Base-by-base conservation (phyloP, 2,797 vertebrate species). In the Spondyliosoma cantharus region DNA sequence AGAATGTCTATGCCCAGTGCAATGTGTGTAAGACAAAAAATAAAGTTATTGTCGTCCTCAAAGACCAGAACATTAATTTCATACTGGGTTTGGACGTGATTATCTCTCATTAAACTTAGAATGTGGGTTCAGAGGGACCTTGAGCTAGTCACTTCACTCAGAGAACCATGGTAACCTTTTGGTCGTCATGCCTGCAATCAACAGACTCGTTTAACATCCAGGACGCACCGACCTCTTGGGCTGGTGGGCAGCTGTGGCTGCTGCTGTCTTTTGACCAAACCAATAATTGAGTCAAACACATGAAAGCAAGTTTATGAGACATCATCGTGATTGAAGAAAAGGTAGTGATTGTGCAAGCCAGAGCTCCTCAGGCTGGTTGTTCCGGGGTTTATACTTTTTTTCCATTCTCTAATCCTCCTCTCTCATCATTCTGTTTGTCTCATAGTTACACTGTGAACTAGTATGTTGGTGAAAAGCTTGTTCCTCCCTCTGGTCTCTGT, bases 361-460 rank as follows among this genome's bases (percentile, higher is more conserved):
- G 19, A 71, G 42, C 56, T 73, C 60, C 49, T 60, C 60, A n/a
- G 22, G 45, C 68, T 77, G 58, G 50, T 58, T 80, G 65, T 76
- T 84, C 37, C 54, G 75, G 37, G 74, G 50, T 71, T 72, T 61
- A 66, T 67, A 22, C 56, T 56, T 65, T 85, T n/a, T 32, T 87
- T 70, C 65, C 69, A 78, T 80, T 81, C 32, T 62, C 17, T 83
- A 73, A 80, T 94, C 90, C 86, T 92, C 76, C 86, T 82, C 82
- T 90, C 86, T 93, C 90, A 93, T 92, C 90, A 90, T 75, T 87
- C 71, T 83, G 86, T 93, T 90, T 75, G 83, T 71, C 66, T 81
- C 62, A 71, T 48, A 61, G 59, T 78, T 29, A 62, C 56, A 79
- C 54, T 84, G 87, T 87, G 91, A 93, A 90, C 85, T 80, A 61